Base-by-base conservation (phyloP, 2,113 vertebrate species). In the Melanotaenia duboulayi region DNA sequence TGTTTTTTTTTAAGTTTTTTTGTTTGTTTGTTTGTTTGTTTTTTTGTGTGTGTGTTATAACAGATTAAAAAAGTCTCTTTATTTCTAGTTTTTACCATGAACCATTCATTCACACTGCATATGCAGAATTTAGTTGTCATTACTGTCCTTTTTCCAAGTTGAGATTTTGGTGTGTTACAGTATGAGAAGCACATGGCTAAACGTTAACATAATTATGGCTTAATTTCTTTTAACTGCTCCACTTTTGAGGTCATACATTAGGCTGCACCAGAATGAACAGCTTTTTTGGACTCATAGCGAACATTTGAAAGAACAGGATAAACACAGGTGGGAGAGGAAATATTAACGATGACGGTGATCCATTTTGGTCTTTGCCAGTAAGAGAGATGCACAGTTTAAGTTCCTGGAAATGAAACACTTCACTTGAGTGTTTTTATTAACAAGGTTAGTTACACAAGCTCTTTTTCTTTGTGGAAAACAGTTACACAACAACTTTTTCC, bases 191-290 rank as follows among this genome's bases (percentile, higher is more conserved):
- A 28, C 28, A 28, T 28, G 28, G 28, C 32, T 3, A 8, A 35
- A 7, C 8, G 7, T 35, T 35, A 8, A 35, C 4, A 35, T 28
- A 28, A 28, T 28, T 28, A 28, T 28, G 28, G 28, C 28, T 28
- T 16, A 52, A 19, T 65, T 35, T 23, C 23, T 39, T 56, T 56
- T n/a, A 32, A n/a, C 39, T 44, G 40, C n/a, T 58, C 14, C 12
- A 9, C 0, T 69, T 59, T 37, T 11, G 37, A 14, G 0, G 0
- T 48, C 20, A 7, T 46, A 17, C 16, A 28, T 28, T 28, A 4
- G 6, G 6, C 28, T 28, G 6, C 28, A 28, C 28, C 3, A 28
- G 28, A 28, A 28, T 28, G 6, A 28, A 28, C 28, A 28, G 28
- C 6, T 28, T 28, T 28, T 28, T 28, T 28, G 3, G 28, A 4